A percentile compares a stretch with the other conserved stretches of the same genome.
Evolutionary conservation across 2,113 vertebrate genomes (phyloP).

Genomic region (Chloropsis cyanopogon): DNA sequence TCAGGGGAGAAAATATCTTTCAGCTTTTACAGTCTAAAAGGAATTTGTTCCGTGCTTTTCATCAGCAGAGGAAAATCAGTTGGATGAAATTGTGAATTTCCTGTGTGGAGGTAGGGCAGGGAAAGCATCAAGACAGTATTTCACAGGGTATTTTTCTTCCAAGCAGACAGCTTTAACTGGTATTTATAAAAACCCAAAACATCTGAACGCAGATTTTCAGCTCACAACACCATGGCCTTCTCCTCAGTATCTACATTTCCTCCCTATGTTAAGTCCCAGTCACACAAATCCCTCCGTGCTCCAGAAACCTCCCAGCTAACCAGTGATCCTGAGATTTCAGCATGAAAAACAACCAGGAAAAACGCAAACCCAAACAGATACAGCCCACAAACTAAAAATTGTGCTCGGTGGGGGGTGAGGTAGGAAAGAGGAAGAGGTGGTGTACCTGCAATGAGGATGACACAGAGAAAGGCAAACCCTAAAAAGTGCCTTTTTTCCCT

Average conservation of each 20-base stretch:
- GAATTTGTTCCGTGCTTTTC: not conserved
- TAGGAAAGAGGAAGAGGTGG: constrained; percentile 1
- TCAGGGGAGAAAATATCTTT: not conserved
- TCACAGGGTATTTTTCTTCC: not conserved
- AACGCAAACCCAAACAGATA: constrained; percentile 1
- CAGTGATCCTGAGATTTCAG: not conserved
- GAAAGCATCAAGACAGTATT: not conserved
- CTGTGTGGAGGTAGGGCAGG: not conserved
- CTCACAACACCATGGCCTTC: not conserved
- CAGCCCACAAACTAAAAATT: not conserved
- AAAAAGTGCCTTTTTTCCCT: fast-evolving
- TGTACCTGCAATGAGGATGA: not conserved
- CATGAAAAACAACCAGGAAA: not conserved
- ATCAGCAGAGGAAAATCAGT: not conserved
- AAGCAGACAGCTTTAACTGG: not conserved
- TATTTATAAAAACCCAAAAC: not conserved
- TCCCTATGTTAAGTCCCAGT: not conserved
- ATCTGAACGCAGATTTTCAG: not conserved
- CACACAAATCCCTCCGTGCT: not conserved
- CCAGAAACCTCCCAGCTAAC: not conserved
- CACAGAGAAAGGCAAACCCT: not conserved
- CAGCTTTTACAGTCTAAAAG: not conserved
- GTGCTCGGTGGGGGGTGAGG: not conserved
- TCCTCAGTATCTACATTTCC: not conserved
- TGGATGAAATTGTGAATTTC: not conserved